Evolutionary conservation across 1,140 invertebrate genomes (phyloP).

Genomic region (Lanistes nyassanus): DNA sequence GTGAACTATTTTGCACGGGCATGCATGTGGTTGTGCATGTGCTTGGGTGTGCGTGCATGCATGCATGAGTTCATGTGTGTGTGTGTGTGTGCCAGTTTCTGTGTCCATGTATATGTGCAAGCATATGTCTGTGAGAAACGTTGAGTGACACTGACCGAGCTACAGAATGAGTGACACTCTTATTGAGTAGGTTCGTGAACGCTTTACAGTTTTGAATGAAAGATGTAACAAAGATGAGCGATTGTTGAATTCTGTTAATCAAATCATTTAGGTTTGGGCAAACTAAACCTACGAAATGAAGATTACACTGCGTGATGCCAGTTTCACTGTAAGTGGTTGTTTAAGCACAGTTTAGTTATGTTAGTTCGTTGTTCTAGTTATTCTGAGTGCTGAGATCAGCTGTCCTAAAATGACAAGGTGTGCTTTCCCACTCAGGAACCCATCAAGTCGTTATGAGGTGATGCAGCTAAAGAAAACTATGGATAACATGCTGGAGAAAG

Average conservation of each 20-base stretch:
- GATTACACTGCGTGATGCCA: too few species aligned
- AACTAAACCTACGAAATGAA: too few species aligned
- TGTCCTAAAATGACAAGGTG: too few species aligned
- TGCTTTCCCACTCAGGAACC: conserved; percentile 59
- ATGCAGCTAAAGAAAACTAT: conserved; percentile 62
- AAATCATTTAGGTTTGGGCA: too few species aligned
- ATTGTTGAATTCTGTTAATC: too few species aligned
- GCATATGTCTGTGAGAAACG: background rate
- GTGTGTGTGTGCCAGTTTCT: background rate
- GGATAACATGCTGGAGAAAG: conserved; percentile 61
- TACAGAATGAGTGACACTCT: background rate
- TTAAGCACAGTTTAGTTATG: too few species aligned
- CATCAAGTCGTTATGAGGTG: conserved; percentile 63
- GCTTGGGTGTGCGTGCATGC: background rate
- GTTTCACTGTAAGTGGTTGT: too few species aligned
- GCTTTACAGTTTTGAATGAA: too few species aligned
- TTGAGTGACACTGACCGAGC: background rate
- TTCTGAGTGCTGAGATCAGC: too few species aligned
- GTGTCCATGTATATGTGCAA: background rate
- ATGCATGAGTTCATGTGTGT: background rate
- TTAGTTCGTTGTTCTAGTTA: too few species aligned
- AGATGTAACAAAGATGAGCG: too few species aligned
- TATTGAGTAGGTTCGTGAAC: too few species aligned
- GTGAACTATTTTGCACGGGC: background rate
- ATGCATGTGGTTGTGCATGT: background rate